A percentile compares a stretch with the other conserved stretches of the same genome.
Evolutionary conservation across 1,140 invertebrate species (phyloP).

Genomic region (Oryzaephilus surinamensis): DNA sequence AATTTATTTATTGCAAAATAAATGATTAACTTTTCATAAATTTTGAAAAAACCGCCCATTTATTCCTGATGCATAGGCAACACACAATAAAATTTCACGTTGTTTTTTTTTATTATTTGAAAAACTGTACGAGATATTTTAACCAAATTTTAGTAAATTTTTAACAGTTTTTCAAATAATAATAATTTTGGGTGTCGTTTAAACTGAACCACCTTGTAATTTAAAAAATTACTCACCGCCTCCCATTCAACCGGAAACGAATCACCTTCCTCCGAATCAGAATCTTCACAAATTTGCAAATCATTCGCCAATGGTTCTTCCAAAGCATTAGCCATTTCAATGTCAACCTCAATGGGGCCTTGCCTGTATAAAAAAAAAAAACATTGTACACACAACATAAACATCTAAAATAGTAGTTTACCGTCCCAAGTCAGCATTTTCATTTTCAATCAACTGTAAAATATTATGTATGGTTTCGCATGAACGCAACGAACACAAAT

Average conservation of each 20-base stretch:
- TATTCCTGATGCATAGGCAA: too few species aligned
- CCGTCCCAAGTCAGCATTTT: conserved; percentile 59
- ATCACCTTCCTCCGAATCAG: conserved; percentile 57
- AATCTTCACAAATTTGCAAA: conserved; percentile 49
- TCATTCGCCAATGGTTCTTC: conserved; percentile 48
- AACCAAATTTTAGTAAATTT: too few species aligned
- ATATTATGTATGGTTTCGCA: conserved; percentile 65
- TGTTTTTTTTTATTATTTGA: too few species aligned
- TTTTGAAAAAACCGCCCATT: too few species aligned
- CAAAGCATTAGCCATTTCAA: conserved; percentile 41
- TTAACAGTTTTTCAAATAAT: neutral
- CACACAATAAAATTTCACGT: neutral
- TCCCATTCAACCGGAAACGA: conserved; percentile 56
- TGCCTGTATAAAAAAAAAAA: conserved; percentile 36
- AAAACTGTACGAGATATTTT: too few species aligned
- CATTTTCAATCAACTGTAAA: conserved; percentile 54
- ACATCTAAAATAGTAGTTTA: conserved; percentile 21
- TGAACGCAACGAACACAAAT: conserved; percentile 50
- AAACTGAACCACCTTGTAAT: too few species aligned
- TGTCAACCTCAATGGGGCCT: conserved; percentile 47
- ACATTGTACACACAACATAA: neutral
- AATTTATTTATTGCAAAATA: neutral
- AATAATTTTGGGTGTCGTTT: neutral
- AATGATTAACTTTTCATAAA: too few species aligned
- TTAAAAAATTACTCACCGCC: conserved; percentile 40